Conservation (phyloP, 53 echinoderm and acorn worm species). For the Antedon mediterranea region DNA sequence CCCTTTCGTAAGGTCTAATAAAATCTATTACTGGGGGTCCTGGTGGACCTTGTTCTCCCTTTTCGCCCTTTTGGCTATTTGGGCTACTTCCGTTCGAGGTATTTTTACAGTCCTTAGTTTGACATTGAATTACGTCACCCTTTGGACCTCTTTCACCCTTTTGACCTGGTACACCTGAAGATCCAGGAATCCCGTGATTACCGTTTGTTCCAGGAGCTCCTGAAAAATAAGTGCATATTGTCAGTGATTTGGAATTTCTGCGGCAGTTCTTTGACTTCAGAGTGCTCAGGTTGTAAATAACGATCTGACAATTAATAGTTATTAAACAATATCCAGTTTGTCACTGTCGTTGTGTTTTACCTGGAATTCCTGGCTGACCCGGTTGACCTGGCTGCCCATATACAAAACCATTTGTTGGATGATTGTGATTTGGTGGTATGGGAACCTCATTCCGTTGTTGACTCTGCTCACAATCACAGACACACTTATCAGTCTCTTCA, state of each 20-base stretch:
- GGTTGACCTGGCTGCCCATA: background rate
- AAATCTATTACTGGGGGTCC: slow-evolving; percentile 53
- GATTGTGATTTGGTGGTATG: too few relatives aligned
- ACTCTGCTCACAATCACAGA: background rate
- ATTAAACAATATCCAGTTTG: too few relatives aligned
- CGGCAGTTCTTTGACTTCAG: too few relatives aligned
- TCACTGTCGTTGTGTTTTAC: background rate
- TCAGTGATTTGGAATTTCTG: too few relatives aligned
- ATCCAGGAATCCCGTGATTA: slow-evolving; percentile 69
- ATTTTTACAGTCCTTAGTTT: background rate
- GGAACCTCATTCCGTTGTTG: background rate
- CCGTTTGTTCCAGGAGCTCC: slow-evolving; percentile 58
- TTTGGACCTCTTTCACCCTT: slow-evolving; percentile 8
- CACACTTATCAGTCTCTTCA: background rate
- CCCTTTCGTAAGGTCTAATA: slow-evolving; percentile 17
- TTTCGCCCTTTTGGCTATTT: slow-evolving; percentile 23
- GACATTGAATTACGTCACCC: too few relatives aligned
- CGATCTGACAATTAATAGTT: too few relatives aligned
- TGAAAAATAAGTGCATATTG: too few relatives aligned
- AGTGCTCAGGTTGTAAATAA: too few relatives aligned
- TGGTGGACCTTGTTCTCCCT: slow-evolving; percentile 44
- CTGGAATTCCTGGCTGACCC: background rate
- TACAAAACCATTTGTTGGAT: background rate
- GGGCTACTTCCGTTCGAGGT: background rate
- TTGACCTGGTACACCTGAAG: slow-evolving; percentile 34